phyloP scores from a whole-genome alignment of 2,797 vertebrate genomes.

The Hyperoplus immaculatus region DNA sequence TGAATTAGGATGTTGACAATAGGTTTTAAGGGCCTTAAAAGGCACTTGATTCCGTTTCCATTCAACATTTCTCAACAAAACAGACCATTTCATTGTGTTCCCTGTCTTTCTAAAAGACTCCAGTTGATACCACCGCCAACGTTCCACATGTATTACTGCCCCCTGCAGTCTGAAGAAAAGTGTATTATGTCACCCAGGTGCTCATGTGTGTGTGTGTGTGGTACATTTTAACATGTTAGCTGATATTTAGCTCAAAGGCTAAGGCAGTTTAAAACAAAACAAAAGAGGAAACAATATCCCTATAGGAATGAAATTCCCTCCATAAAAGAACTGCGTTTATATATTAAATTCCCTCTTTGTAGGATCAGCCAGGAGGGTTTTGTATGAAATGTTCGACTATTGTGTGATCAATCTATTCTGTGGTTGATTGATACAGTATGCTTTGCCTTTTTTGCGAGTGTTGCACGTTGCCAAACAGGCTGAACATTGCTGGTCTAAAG shows the following conservation, averaged over 20 bases:
- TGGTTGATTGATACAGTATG: conserved; percentile 70
- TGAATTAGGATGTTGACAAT: background rate
- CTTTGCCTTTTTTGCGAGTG: conserved; percentile 60
- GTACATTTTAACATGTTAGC: conserved; percentile 24
- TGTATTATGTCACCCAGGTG: background rate
- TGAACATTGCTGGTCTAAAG: conserved; percentile 58
- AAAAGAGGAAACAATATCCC: conserved; percentile 8
- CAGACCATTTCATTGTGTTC: background rate
- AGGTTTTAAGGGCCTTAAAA: background rate
- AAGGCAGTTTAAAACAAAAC: background rate
- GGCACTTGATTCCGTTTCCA: background rate
- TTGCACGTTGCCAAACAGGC: conserved; percentile 59
- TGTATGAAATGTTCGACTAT: conserved; percentile 40
- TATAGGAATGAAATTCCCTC: conserved; percentile 16
- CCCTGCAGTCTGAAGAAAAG: background rate
- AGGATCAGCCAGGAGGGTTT: conserved; percentile 49
- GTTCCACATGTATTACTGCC: background rate
- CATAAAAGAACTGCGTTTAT: conserved; percentile 42
- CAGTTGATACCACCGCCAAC: background rate
- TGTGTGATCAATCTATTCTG: conserved; percentile 70
- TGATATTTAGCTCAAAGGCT: conserved; percentile 22
- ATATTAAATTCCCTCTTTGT: conserved; percentile 52
- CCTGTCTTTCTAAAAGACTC: background rate
- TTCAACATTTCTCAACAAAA: background rate
- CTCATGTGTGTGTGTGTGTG: background rate